phyloP scores from a whole-genome alignment of 2,797 vertebrate genomes.

The Discoglossus pictus region DNA sequence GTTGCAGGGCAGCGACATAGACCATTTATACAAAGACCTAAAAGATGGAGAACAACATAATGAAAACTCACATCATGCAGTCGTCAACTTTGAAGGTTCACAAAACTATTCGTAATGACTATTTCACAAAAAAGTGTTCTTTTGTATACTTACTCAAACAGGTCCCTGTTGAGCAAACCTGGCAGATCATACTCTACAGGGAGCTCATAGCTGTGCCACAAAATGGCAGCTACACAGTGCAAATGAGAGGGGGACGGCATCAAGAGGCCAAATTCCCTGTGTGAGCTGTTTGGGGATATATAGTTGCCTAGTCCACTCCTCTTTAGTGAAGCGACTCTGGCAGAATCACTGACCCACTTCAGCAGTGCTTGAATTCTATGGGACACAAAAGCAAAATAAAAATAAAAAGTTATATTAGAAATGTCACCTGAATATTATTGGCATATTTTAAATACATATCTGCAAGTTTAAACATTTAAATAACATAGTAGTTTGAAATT shows the following conservation, averaged over 20 bases:
- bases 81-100: too few relatives aligned
- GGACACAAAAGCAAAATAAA: conserved; percentile 53
- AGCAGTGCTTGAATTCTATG: conserved; percentile 93
- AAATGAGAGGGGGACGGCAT: conserved; percentile 98
- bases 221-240: conserved; percentile 93
- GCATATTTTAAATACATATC: too few relatives aligned
- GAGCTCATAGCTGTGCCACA: conserved; percentile 97
- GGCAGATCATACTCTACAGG: conserved; percentile 96
- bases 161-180: conserved; percentile 86
- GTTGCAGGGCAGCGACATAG: conserved; percentile 95
- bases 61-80: conserved; percentile 9
- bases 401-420: too few relatives aligned
- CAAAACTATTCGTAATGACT: neutral
- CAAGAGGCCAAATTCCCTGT: conserved; percentile 90
- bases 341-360: conserved; percentile 97
- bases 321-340: conserved; percentile 87
- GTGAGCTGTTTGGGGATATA: conserved; percentile 69
- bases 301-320: conserved; percentile 79
- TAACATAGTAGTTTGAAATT: too few relatives aligned
- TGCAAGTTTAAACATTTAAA: too few relatives aligned
- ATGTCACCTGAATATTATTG: too few relatives aligned
- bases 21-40: conserved; percentile 95
- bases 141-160: conserved; percentile 89
- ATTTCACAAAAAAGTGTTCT: conserved; percentile 11
- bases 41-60: conserved; percentile 38